Evolutionary conservation across 2,888 invertebrate genomes (phyloP), one percentile per base, ranked within the genome.

Genomic region (Meta bourneti): DNA sequence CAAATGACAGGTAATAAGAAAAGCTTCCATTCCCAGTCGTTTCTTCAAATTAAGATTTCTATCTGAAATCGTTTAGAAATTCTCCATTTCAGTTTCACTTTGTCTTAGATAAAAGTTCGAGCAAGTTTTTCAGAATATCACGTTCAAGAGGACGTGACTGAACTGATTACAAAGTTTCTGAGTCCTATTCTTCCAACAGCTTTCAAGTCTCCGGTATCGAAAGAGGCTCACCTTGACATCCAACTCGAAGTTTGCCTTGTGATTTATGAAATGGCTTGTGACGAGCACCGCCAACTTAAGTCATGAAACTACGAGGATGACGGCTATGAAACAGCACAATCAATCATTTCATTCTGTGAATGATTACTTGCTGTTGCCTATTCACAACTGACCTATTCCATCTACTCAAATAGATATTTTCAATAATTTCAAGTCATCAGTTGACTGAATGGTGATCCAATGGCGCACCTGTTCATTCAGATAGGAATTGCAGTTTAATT

Each of bases 161-260:
- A 61, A 61, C 61, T 79, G 61, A 79, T 79, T 61, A 34, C 79
- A 1, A 61, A 54, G 61, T 48, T 20, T 61, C 34, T 8, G 13
- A 61, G 61, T 61, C 20, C 6, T 34, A 48, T 16, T 48, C 6
- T 48, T 13, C n/a, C 9, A 75, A 48, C 48, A 16, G 7, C 74
- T 75, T 75, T 5, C 72, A 20, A 72, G 19, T 34, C 34, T 34
- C 34, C 34, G 16, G 72, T 52, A 83, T 52, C 34, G 20, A 71
- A 72, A 84, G 74, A 16, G 20, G 84, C n/a, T 84, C 84, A 84
- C 84, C 84, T 84, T 84, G 84, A 84, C 84, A 84, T 75, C 84
- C 61, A 16, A 19, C n/a, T 61, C 52, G 54, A n/a, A 49, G 72
- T 34, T 83, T 74, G 52, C 83, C 83, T 51, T 34, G 83, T 84